Conservation (phyloP, 2,888 invertebrate genomes). For the Aromia moschata region DNA sequence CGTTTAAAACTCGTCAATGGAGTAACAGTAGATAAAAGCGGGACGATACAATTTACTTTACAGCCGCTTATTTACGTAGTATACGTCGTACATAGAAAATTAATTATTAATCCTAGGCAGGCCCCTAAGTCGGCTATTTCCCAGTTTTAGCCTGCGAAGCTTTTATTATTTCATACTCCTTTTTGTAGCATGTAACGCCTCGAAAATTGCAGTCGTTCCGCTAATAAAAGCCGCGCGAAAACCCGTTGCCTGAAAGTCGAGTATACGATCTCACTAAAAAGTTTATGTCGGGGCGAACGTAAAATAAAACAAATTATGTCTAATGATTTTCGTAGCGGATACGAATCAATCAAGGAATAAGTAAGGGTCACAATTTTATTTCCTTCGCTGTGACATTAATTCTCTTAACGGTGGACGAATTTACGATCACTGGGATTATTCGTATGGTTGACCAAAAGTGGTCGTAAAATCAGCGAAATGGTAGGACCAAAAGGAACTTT, state of each 20-base stretch:
- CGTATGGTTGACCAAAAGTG: no score
- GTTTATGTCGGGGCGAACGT: neutral
- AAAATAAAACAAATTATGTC: neutral
- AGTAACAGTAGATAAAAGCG: neutral
- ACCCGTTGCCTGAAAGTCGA: neutral
- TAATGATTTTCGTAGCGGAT: no score
- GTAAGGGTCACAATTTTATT: no score
- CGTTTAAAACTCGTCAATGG: neutral
- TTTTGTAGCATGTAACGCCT: neutral
- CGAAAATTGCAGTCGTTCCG: slow-evolving; percentile 7
- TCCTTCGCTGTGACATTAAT: no score
- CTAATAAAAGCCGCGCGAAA: neutral
- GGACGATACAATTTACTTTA: neutral
- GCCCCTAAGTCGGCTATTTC: neutral
- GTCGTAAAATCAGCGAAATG: no score
- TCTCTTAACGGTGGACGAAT: no score
- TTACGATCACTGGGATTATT: no score
- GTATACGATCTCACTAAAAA: neutral
- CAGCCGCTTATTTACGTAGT: neutral
- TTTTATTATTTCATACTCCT: slow-evolving; percentile 12
- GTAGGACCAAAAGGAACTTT: no score
- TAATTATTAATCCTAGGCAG: slow-evolving; percentile 6
- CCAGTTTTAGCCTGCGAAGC: neutral
- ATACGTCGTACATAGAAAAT: neutral
- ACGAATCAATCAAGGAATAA: no score